Evolutionary conservation across 1,140 invertebrate genomes (phyloP).

Genomic region (Onthophagus taurus): DNA sequence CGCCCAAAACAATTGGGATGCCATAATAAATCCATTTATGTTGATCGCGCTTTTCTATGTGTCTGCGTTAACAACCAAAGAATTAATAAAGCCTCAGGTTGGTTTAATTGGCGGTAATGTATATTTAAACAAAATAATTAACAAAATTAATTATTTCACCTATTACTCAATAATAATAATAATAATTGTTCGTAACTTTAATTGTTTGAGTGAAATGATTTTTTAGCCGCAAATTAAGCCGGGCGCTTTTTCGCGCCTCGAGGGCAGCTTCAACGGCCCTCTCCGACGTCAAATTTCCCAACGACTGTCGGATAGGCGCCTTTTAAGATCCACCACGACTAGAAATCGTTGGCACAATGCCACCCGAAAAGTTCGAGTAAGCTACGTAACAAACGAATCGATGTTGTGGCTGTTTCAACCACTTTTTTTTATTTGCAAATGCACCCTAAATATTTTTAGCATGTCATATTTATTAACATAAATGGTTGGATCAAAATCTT

Average conservation of each 20-base stretch:
- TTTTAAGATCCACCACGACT: slow-evolving; percentile 30
- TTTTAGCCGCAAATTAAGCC: slow-evolving; percentile 42
- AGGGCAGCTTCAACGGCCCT: slow-evolving; percentile 46
- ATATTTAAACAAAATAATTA: not conserved
- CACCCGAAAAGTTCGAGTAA: slow-evolving; percentile 58
- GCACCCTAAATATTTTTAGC: too few relatives aligned
- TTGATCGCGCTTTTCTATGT: slow-evolving; percentile 67
- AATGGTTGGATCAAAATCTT: too few relatives aligned
- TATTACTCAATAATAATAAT: not conserved
- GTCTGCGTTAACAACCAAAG: slow-evolving; percentile 58
- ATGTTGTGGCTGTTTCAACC: too few relatives aligned
- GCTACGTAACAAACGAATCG: too few relatives aligned
- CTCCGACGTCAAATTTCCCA: slow-evolving; percentile 44
- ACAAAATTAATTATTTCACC: slow-evolving; percentile 1
- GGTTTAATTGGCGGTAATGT: slow-evolving; percentile 10
- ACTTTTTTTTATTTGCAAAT: too few relatives aligned
- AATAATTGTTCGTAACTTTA: not conserved
- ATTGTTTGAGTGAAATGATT: not conserved
- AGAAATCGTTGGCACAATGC: slow-evolving; percentile 46
- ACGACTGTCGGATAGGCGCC: slow-evolving; percentile 30
- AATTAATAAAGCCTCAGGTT: slow-evolving; percentile 59
- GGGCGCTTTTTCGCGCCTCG: slow-evolving; percentile 45
- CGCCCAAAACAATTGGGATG: slow-evolving; percentile 52
- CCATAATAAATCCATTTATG: slow-evolving; percentile 63
- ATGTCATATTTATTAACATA: too few relatives aligned